Percentiles rank a stretch among this genome's conserved stretches.
phyloP scores from a whole-genome alignment of 2,113 vertebrate species.

The Prolemur simus region DNA sequence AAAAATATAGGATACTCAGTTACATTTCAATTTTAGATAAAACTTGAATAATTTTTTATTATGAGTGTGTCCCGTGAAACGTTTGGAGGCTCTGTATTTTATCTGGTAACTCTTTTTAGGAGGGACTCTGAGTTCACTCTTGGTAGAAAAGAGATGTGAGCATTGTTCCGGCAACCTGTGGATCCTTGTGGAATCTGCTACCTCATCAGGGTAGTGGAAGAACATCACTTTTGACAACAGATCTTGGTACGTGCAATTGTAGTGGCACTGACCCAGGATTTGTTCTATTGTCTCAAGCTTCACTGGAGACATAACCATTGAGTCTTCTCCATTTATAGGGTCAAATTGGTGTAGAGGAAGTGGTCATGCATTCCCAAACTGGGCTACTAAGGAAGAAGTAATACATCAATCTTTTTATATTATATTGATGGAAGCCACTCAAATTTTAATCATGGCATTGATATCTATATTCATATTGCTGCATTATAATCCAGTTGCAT shows the following conservation, averaged over 20 bases:
- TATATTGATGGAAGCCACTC: not conserved
- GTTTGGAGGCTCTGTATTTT: not conserved
- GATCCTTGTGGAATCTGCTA: not conserved
- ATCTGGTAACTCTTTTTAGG: not conserved
- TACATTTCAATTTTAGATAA: constrained; percentile 43
- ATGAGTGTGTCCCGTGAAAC: not conserved
- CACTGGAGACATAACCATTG: not conserved
- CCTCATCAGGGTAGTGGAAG: not conserved
- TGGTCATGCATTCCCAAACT: not conserved
- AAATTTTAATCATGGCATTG: not conserved
- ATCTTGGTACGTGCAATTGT: accelerated
- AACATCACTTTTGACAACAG: not conserved
- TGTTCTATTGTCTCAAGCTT: not conserved
- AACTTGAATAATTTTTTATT: not conserved
- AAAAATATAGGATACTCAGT: not conserved
- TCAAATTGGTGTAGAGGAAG: not conserved
- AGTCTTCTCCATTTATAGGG: not conserved
- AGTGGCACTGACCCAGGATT: not conserved
- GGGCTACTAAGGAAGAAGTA: not conserved
- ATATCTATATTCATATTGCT: not conserved
- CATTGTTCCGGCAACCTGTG: not conserved
- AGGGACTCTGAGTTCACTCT: not conserved
- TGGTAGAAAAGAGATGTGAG: not conserved
- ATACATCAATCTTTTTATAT: not conserved
- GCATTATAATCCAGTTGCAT: not conserved